Evolutionary conservation across 2,797 vertebrate species (phyloP).

Genomic region (Somateria mollissima): DNA sequence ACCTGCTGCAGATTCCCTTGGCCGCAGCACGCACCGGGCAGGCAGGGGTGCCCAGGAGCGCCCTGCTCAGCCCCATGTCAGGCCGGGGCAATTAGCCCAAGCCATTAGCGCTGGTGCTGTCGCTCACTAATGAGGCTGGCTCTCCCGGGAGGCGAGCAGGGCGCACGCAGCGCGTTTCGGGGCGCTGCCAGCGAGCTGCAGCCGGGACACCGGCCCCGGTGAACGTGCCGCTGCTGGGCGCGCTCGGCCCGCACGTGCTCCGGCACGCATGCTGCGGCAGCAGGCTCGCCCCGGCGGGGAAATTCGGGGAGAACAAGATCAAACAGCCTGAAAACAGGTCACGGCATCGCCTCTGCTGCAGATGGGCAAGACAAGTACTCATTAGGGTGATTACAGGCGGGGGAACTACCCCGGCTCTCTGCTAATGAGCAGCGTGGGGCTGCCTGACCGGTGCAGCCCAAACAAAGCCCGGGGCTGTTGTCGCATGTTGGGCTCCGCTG

Average conservation of each 20-base stretch:
- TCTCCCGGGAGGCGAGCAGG: neutral
- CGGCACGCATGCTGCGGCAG: neutral
- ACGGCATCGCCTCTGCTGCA: neutral
- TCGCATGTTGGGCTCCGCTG: neutral
- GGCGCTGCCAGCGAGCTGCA: neutral
- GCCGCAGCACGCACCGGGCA: neutral
- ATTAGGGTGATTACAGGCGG: constrained; percentile 20
- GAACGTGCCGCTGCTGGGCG: fast-evolving
- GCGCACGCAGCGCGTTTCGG: fast-evolving
- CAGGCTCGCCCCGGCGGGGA: fast-evolving
- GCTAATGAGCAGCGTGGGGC: neutral
- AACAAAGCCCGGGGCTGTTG: neutral
- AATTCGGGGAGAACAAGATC: neutral
- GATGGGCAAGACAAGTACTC: neutral
- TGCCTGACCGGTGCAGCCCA: neutral
- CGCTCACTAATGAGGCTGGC: fast-evolving
- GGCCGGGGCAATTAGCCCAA: fast-evolving
- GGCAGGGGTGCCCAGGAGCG: neutral
- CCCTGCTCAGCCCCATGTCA: fast-evolving
- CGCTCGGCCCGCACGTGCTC: fast-evolving
- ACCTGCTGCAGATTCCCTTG: fast-evolving
- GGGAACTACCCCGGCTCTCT: neutral
- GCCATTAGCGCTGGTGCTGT: neutral
- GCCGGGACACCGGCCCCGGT: fast-evolving
- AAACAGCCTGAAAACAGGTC: constrained; percentile 27